Conservation (phyloP, 2,797 vertebrate species). For the Rhinoraja longicauda region DNA sequence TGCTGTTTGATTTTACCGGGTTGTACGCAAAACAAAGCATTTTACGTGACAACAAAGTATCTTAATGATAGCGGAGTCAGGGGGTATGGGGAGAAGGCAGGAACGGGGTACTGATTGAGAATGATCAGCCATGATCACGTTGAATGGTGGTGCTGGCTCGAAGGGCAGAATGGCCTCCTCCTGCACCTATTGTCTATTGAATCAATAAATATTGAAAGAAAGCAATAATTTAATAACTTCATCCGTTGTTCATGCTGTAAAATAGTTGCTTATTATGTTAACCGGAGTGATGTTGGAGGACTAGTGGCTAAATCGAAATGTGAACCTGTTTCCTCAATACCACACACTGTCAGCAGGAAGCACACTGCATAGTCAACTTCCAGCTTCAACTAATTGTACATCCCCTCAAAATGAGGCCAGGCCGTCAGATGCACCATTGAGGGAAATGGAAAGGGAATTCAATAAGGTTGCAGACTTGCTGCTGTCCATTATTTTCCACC, state of each 20-base stretch:
- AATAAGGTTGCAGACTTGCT: not conserved
- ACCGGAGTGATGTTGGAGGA: not conserved
- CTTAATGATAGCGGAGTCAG: too few species aligned
- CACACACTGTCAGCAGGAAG: not conserved
- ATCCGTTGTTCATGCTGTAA: not conserved
- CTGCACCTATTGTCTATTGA: too few species aligned
- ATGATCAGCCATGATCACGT: too few species aligned
- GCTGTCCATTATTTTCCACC: not conserved
- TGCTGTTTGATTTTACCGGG: too few species aligned
- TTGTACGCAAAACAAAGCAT: too few species aligned
- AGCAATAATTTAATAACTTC: not conserved
- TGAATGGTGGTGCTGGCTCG: too few species aligned
- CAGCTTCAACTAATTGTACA: not conserved
- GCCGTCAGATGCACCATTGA: not conserved
- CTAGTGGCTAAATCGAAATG: not conserved
- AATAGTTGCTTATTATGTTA: not conserved
- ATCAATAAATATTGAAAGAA: not conserved
- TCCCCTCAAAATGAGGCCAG: not conserved
- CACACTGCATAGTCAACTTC: not conserved
- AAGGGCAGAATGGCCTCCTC: too few species aligned
- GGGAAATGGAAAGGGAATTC: not conserved
- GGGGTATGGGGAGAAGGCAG: too few species aligned
- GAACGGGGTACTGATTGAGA: too few species aligned
- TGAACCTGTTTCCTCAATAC: too few species aligned
- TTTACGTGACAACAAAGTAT: too few species aligned